Percentiles rank a stretch among this genome's conserved stretches.
These are phyloP conservation scores for Syrphus vitripennis DNA, from an alignment of 2,888 invertebrate species.

Conservation along the genomic window DNA sequence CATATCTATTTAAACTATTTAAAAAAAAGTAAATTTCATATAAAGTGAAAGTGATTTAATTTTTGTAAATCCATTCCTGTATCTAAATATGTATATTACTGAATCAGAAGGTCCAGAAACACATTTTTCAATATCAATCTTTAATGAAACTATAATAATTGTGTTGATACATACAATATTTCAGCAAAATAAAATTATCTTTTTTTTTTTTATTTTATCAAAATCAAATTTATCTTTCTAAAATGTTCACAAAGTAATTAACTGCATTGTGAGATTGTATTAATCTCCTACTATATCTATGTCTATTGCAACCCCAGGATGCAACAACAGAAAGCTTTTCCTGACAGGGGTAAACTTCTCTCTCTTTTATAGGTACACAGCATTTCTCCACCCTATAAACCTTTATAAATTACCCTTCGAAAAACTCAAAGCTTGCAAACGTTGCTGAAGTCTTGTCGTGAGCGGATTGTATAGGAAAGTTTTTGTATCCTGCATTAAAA, in stretches of 20 bases:
- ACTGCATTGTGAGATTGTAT: slow-evolving; percentile 27
- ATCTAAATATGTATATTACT: too few species aligned
- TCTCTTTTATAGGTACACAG: background rate
- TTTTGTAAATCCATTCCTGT: too few species aligned
- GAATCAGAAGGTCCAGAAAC: too few species aligned
- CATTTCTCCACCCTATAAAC: slow-evolving; percentile 13
- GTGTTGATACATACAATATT: too few species aligned
- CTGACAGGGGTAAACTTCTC: slow-evolving; percentile 32
- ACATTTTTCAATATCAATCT: too few species aligned
- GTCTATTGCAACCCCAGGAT: slow-evolving; percentile 3
- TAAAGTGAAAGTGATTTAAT: too few species aligned
- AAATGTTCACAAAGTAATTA: slow-evolving; percentile 34
- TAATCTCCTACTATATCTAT: background rate
- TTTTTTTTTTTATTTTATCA: too few species aligned
- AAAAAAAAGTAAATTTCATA: too few species aligned
- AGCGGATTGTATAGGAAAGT: slow-evolving; percentile 52
- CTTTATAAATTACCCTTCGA: slow-evolving; percentile 46
- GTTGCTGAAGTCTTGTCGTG: slow-evolving; percentile 65
- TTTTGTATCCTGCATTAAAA: slow-evolving; percentile 16
- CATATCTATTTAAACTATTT: too few species aligned
- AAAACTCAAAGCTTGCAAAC: slow-evolving; percentile 68
- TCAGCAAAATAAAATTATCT: too few species aligned
- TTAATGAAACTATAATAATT: too few species aligned
- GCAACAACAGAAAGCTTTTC: slow-evolving; percentile 45
- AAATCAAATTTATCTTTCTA: too few species aligned